Evolutionary conservation across 2,888 invertebrate genomes (phyloP), one percentile per base, ranked within the genome.

Genomic region (Cerastis leucographa): DNA sequence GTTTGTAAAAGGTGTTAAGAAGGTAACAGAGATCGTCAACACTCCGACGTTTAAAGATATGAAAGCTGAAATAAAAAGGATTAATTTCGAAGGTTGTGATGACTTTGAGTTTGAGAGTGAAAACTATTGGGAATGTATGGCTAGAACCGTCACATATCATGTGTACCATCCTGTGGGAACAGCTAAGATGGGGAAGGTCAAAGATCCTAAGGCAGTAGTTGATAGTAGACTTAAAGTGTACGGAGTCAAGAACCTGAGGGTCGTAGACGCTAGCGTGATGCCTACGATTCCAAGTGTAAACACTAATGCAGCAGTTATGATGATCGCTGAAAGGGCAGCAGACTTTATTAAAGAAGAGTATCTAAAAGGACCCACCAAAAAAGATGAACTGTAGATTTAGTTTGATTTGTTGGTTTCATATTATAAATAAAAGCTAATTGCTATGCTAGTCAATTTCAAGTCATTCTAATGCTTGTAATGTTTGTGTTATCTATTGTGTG

Each of bases 81-180:
- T 96, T 71, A 51, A 92, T 59, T 95, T 87, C 74, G 86, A 90
- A 81, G 94, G 91, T 73, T 96, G 96, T 83, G 94, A 96, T 88
- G 87, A 80, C 4, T 88, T 90, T 44, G 91, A 92, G 71, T 94
- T 96, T 78, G 81, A 74, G 42, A 94, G 94, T 87, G 92, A 94
- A 69, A 90, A 91, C 2, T 96, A 95, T 85, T 96, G 96, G 96
- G 92, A 96, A 82, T 96, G 96, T 81, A 95, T 96, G 93, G 93
- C 95, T 22, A 92, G 93, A 83, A 94, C 94, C 35, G 86, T 96
- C 0, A 96, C 96, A 0, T 96, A 91, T 67, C 94, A 96, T 73
- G 95, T 96, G 4, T 96, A 96, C 74, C 96, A 96, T 89, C 96
- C 95, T 22, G 95, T 94, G 2, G 96, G 96, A 11, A 96, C 96